These are phyloP conservation scores for Noctua janthina DNA, from an alignment of 2,888 invertebrate genomes.

Conservation along the genomic window DNA sequence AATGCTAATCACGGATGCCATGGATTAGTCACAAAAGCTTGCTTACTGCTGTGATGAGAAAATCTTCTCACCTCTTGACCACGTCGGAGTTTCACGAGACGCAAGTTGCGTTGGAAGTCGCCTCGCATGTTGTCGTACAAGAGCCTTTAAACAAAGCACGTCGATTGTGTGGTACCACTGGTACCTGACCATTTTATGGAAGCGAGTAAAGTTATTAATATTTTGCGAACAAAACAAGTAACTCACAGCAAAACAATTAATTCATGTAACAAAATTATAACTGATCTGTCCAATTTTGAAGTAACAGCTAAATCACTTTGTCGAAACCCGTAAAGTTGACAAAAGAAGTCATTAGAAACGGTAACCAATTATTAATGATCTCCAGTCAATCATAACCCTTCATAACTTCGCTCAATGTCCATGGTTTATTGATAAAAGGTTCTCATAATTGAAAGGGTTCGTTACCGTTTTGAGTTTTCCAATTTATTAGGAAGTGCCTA, in stretches of 20 bases:
- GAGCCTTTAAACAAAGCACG: neutral
- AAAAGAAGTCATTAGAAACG: slow-evolving; percentile 19
- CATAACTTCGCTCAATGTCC: slow-evolving; percentile 1
- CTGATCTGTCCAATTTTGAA: neutral
- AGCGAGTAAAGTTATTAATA: neutral
- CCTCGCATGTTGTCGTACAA: neutral
- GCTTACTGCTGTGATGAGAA: too few species aligned
- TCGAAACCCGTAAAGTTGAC: slow-evolving; percentile 1
- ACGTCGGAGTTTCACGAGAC: too few species aligned
- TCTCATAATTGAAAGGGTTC: slow-evolving; percentile 7
- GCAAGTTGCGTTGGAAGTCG: too few species aligned
- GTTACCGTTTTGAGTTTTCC: neutral
- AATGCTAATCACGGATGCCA: too few species aligned
- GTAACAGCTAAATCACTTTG: slow-evolving; percentile 1
- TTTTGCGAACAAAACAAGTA: neutral
- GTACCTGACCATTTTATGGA: neutral
- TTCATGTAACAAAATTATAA: neutral
- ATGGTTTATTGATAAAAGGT: slow-evolving; percentile 21
- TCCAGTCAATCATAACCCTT: neutral
- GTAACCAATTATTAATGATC: neutral
- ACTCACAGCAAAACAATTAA: neutral
- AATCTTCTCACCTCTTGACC: too few species aligned
- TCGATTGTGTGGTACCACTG: neutral
- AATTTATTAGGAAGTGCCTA: neutral
- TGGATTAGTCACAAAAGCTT: too few species aligned